These are phyloP conservation scores for Trissolcus japonicus DNA, from an alignment of 2,888 invertebrate species.

Conservation along the genomic window DNA sequence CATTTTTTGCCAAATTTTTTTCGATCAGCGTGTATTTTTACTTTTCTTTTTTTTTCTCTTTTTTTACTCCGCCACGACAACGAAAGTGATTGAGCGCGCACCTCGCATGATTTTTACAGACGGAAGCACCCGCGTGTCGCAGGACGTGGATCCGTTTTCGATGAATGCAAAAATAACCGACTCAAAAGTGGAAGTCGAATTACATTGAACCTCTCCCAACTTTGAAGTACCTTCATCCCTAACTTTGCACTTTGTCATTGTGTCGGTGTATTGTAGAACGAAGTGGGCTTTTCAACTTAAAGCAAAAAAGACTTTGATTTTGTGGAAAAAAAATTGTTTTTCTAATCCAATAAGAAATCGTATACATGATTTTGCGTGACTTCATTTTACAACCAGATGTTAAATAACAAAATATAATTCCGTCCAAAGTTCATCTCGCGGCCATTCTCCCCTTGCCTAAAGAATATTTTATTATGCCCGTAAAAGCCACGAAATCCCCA, in stretches of 20 bases:
- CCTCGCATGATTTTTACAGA: constrained; percentile 34
- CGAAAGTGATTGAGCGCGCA: constrained; percentile 41
- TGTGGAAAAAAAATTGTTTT: too few species aligned
- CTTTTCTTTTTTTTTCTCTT: constrained; percentile 4
- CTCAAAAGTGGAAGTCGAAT: constrained; percentile 37
- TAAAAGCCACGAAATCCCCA: constrained; percentile 49
- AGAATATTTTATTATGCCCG: constrained; percentile 41
- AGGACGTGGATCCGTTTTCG: constrained; percentile 43
- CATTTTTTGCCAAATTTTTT: neutral
- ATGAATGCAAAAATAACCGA: constrained; percentile 43
- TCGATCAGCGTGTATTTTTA: neutral
- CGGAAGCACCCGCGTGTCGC: constrained; percentile 40
- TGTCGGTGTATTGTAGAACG: too few species aligned
- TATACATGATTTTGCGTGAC: too few species aligned
- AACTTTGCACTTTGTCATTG: constrained; percentile 13
- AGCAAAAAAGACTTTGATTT: too few species aligned
- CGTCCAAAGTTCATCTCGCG: constrained; percentile 14
- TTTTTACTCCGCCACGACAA: constrained; percentile 9
- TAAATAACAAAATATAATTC: constrained; percentile 44
- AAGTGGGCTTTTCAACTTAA: neutral
- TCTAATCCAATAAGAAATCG: too few species aligned
- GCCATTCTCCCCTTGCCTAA: constrained; percentile 11
- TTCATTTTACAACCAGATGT: neutral
- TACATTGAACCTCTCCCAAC: constrained; percentile 31
- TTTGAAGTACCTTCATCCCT: constrained; percentile 33